Base-by-base conservation (phyloP, 1,140 invertebrate genomes). In the Pseudomyrmex cubaensis region DNA sequence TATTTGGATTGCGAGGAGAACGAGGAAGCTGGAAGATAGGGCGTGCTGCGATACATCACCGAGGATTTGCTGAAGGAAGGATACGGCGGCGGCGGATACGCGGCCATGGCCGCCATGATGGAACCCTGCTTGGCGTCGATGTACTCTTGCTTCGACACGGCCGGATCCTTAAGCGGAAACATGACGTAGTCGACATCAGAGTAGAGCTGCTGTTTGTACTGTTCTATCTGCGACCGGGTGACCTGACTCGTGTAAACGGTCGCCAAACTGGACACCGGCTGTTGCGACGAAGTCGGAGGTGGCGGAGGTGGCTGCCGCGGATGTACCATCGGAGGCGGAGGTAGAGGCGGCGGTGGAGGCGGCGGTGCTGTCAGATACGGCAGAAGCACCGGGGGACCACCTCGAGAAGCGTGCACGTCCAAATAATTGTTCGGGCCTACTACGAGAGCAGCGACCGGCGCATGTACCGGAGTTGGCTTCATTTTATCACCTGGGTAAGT, bases 141-240 rank as follows among this genome's bases (percentile, higher is more conserved):
- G 92, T 98, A 98, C 91, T 98, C 98, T 92, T 98, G 97, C 91
- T 98, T 97, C 78, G 97, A 98, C 20, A 98, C 95, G 0, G 97
- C 96, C 22, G 97, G 97, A 93, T 98, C 97, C 93, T 98, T 97
- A 64, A 98, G 92, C 0, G 97, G 97, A 90, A 98, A 98, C 91
- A 98, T 97, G 0, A 98, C 97, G 90, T 98, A 98, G 92, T 98
- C 97, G 5, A 97, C 97, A 88, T 98, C 97, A 54, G 97, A 98
- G 86, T 97, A 98, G 17, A 98, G 95, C 89, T 98, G 97, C 88
- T 97, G 97, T 89, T 98, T 97, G 88, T 97, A 98, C 83, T 97
- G 96, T 86, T 97, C 97, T 70, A 98, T 96, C 84, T 97, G 97
- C 44, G 96, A 97, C 17, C 96, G 95, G 0, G 97, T 97, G 13